Percentiles rank a stretch among this genome's conserved stretches.
Conservation (phyloP, 2,797 vertebrate species). For the Anableps anableps region DNA sequence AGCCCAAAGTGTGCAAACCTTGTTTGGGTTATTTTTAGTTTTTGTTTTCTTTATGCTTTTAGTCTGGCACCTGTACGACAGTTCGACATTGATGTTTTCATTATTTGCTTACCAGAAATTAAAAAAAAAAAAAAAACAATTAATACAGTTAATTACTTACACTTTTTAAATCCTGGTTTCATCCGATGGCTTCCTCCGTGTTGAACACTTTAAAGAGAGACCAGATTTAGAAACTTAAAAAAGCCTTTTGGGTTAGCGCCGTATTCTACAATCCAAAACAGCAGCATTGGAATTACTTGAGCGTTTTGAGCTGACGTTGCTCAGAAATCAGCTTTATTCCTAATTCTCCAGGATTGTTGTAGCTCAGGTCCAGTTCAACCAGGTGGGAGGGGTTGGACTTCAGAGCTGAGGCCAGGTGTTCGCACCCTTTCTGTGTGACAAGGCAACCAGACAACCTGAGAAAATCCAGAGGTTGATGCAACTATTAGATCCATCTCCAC, state of each 20-base stretch:
- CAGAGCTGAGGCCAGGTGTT: slow-evolving; percentile 18
- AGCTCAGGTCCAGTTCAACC: slow-evolving; percentile 55
- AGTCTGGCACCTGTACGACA: not conserved
- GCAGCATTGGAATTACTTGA: slow-evolving; percentile 35
- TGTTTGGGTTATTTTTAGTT: not conserved
- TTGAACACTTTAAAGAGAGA: slow-evolving; percentile 28
- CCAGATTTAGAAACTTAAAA: not conserved
- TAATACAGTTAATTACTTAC: slow-evolving; percentile 28
- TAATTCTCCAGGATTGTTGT: slow-evolving; percentile 50
- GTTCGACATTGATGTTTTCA: not conserved
- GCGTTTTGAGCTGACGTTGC: fast-evolving
- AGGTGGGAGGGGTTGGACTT: slow-evolving; percentile 45
- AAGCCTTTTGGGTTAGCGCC: not conserved
- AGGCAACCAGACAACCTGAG: slow-evolving; percentile 60
- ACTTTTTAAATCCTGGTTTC: slow-evolving; percentile 56
- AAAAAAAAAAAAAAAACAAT: not conserved
- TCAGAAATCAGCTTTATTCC: slow-evolving; percentile 24
- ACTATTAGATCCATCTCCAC: not conserved
- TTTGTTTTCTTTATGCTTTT: not conserved
- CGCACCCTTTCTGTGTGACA: slow-evolving; percentile 34
- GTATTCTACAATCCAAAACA: not conserved
- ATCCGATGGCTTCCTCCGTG: slow-evolving; percentile 30
- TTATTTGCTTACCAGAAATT: not conserved
- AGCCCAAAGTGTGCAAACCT: too few relatives aligned
- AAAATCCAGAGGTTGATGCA: slow-evolving; percentile 10